Base-by-base conservation (phyloP, 2,113 vertebrate species). In the Takifugu bimaculatus region DNA sequence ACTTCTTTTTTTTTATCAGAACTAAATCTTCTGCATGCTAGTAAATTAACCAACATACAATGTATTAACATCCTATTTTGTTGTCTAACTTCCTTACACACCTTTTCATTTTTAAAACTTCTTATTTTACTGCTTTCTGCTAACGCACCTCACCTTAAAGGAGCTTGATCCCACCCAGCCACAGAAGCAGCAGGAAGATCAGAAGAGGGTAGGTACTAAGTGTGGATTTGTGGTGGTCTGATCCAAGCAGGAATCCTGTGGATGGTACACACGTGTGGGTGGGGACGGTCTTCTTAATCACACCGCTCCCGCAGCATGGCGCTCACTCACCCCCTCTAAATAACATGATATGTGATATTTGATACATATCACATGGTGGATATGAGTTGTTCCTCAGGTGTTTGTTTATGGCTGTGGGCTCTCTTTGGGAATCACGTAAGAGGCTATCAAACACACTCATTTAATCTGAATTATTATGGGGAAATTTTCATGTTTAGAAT, bases 131-230 rank as follows among this genome's bases (percentile, higher is more conserved):
- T 78, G 85, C 87, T 90, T 89, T 85, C 78, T 82, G 85, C 87
- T 91, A 85, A 91, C 85, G 81, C 80, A 69, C 85, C 70, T 82
- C 82, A 83, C 87, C 86, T 92, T 91, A 92, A 86, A 96, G 97
- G 96, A 99, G 84, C 87, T 94, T 90, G 96, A 96, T 89, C 93
- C 94, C 86, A 95, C 87, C 89, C 94, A 91, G 88, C 95, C 94
- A 4, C 93, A 94, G 93, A 95, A 96, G 91, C 95, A 95, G 71
- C 92, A 96, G 94, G 96, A 99, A 88, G 96, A 99, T 91, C 93
- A 96, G 76, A 96, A 90, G 91, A 92, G 97, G 96, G 97, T 99
- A 98, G 39, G 97, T 98, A 94, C 75, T 57, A 49, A 60, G 64
- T 72, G 75, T 64, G 56, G 63, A 78, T 25, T 59, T 51, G 57